These are phyloP conservation scores for Herminia tarsipennalis DNA, from an alignment of 2,888 invertebrate species.

Conservation along the genomic window DNA sequence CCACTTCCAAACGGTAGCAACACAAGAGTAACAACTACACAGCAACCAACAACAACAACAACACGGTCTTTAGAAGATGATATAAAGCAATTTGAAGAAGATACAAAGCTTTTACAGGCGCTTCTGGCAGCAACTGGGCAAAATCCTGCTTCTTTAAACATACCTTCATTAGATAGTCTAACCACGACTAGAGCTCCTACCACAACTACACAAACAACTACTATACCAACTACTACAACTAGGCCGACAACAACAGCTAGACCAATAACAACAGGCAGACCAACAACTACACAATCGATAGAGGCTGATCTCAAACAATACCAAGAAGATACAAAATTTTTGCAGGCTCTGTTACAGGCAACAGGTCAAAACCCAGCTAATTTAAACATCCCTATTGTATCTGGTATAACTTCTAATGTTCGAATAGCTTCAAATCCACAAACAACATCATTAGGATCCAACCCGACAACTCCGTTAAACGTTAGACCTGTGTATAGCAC, in stretches of 20 bases:
- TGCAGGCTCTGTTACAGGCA: slow-evolving; percentile 76
- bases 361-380: slow-evolving; percentile 64
- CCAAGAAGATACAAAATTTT: slow-evolving; percentile 73
- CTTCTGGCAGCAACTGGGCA: slow-evolving; percentile 76
- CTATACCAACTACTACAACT: slow-evolving; percentile 38
- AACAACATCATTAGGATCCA: slow-evolving; percentile 68
- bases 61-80: slow-evolving; percentile 75
- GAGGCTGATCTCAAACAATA: slow-evolving; percentile 70
- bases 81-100: slow-evolving; percentile 77
- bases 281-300: slow-evolving; percentile 56
- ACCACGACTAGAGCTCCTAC: slow-evolving; percentile 48
- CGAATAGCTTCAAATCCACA: slow-evolving; percentile 74
- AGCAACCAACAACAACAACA: slow-evolving; percentile 63
- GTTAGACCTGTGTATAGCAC: slow-evolving; percentile 69
- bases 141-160: slow-evolving; percentile 69
- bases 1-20: slow-evolving; percentile 49
- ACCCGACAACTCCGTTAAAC: slow-evolving; percentile 70
- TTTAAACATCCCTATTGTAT: slow-evolving; percentile 65
- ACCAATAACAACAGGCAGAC: slow-evolving; percentile 40
- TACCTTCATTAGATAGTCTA: slow-evolving; percentile 65
- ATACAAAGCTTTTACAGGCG: slow-evolving; percentile 76
- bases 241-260: slow-evolving; percentile 45
- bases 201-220: slow-evolving; percentile 43
- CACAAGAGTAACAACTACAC: slow-evolving; percentile 39
- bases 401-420: slow-evolving; percentile 75